Percentiles rank a stretch among this genome's conserved stretches.
Conservation (phyloP, 1,140 invertebrate genomes). For the Aricia agestis region DNA sequence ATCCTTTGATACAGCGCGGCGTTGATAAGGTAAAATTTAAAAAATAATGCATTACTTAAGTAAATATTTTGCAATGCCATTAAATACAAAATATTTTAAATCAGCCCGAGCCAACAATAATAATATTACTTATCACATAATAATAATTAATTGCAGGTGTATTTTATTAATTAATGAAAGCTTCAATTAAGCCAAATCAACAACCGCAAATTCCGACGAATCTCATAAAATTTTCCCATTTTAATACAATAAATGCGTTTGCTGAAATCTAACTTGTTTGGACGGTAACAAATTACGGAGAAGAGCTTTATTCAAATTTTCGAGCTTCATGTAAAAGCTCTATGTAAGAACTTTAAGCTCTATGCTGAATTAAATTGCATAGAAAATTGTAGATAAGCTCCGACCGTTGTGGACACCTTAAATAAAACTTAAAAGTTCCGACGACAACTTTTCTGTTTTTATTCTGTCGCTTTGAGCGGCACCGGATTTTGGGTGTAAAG, state of each 20-base stretch:
- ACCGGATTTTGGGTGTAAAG: neutral
- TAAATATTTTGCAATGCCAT: no score
- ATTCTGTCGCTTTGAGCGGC: neutral
- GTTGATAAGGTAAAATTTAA: no score
- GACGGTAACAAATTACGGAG: constrained; percentile 34
- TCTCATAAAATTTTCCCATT: constrained; percentile 7
- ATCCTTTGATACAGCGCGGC: no score
- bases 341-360: constrained; percentile 31
- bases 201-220: neutral
- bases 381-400: constrained; percentile 28
- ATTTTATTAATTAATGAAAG: neutral
- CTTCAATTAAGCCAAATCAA: neutral
- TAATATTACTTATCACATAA: neutral
- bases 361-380: constrained; percentile 36
- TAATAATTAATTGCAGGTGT: neutral
- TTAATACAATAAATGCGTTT: constrained; percentile 1
- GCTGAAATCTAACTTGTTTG: constrained; percentile 22
- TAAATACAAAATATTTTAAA: neutral
- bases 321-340: constrained; percentile 30
- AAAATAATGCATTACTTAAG: no score
- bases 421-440: constrained; percentile 1
- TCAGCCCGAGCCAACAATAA: neutral
- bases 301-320: constrained; percentile 42
- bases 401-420: neutral
- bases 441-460: neutral